phyloP scores from a whole-genome alignment of 2,113 vertebrate species.

The Xenopus tropicalis region UCB_Xtro_10.0 CM004451.2:28313501-28314000 shows the following conservation, averaged over 20 bases:
- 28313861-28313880: too few species aligned
- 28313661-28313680: slow-evolving; percentile 84
- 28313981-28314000: too few species aligned
- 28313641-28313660: slow-evolving; percentile 89
- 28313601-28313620: slow-evolving; percentile 92
- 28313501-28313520: slow-evolving; percentile 87
- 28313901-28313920: too few species aligned
- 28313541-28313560: slow-evolving; percentile 89
- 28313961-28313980: too few species aligned
- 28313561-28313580: slow-evolving; percentile 90
- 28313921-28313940: too few species aligned
- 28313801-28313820: too few species aligned
- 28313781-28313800: too few species aligned
- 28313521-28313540: slow-evolving; percentile 86
- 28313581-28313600: slow-evolving; percentile 87
- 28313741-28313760: background rate
- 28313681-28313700: slow-evolving; percentile 21
- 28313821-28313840: too few species aligned
- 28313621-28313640: slow-evolving; percentile 93
- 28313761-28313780: too few species aligned
- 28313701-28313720: background rate
- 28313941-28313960: too few species aligned
- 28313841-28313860: too few species aligned
- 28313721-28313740: background rate
- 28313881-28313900: too few species aligned